Base-by-base conservation (phyloP, 2,888 invertebrate species). In the Leucophenga montana region DNA sequence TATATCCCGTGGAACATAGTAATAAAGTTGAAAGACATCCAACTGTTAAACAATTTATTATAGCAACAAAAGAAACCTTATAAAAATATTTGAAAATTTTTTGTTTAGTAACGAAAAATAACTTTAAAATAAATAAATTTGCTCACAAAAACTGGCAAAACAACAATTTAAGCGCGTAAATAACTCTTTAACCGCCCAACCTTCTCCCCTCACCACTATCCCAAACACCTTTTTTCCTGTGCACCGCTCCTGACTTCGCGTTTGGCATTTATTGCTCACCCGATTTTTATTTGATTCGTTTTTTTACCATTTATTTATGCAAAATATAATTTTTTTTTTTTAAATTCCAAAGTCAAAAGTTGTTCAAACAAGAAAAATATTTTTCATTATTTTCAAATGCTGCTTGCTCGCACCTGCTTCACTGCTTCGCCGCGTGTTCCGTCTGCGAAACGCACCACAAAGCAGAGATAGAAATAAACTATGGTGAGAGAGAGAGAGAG, bases 271-370 rank as follows among this genome's bases (percentile, higher is more conserved):
- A n/a, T 14, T 18, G 53, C 53, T 16, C 53, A 53, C 53, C 53
- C 53, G 53, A 18, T 53, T 53, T 53, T 48, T 48, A n/a, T 53
- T 53, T 53, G 16, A 18, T 53, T 18, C 20, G 16, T 53, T 18
- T 57, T 57, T 57, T 14, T 57, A 27, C 27, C 5, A 33, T 57
- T 57, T 57, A 9, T 31, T 57, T 57, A 57, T 31, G 31, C 57
- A 33, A 57, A 27, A 57, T 18, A 20, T 18, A 54, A 54, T 11
- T 9, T 18, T 20, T 11, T 18, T 11, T 9, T 18, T 20, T 11
- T 18, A 18, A 54, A 66, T 56, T 53, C 56, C 66, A 57, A 57
- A 66, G 57, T 56, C 66, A 66, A 66, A 66, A 66, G 39, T 56
- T 66, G 66, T 44, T 33, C 53, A 66, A 66, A 66, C 66, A 66